Evolutionary conservation across 2,797 vertebrate species (phyloP).

Genomic region (Graptemys geographica): DNA sequence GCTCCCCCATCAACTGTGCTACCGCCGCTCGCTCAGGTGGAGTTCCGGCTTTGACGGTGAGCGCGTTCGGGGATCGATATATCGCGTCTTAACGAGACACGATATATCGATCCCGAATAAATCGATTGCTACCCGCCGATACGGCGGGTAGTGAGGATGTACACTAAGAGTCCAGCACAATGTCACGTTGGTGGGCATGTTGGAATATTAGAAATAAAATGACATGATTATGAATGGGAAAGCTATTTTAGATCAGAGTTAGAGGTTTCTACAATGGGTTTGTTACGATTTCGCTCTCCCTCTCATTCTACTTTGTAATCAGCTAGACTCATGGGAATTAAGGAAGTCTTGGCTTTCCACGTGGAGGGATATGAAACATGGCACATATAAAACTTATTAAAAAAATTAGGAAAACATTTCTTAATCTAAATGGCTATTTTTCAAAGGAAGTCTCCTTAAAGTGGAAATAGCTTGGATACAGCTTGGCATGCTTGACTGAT

Average conservation of each 20-base stretch:
- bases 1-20: no score
- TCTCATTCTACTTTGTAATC: neutral
- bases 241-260: neutral
- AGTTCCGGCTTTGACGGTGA: no score
- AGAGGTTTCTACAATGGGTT: neutral
- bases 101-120: no score
- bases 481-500: neutral
- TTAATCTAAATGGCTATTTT: slow-evolving; percentile 7
- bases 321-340: neutral
- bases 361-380: neutral
- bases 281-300: neutral
- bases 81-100: no score
- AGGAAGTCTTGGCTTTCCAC: slow-evolving; percentile 6
- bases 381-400: neutral
- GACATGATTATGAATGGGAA: neutral
- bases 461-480: neutral
- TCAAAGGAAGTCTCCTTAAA: neutral
- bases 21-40: no score
- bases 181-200: neutral
- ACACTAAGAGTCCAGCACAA: neutral
- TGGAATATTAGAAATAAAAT: neutral
- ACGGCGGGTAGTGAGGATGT: no score
- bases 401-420: neutral
- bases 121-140: no score
- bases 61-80: no score